Evolutionary conservation across 2,888 invertebrate genomes (phyloP).

Genomic region (Arge pagana): DNA sequence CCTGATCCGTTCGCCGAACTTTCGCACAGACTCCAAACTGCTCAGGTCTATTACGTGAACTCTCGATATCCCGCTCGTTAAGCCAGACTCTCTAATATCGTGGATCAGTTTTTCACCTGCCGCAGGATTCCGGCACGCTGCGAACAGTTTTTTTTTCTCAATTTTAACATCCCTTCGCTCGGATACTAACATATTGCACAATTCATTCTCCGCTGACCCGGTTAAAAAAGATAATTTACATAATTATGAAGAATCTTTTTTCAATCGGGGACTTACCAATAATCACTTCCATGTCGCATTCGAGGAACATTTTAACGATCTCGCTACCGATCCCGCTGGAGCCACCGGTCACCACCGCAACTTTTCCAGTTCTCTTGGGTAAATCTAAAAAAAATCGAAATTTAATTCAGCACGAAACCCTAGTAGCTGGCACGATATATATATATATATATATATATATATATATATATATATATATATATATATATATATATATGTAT

Average conservation of each 20-base stretch:
- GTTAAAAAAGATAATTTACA: too few relatives aligned
- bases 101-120: slow-evolving; percentile 57
- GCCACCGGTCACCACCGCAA: slow-evolving; percentile 86
- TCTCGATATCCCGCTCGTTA: slow-evolving; percentile 65
- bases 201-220: too few relatives aligned
- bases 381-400: slow-evolving; percentile 63
- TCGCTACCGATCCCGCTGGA: slow-evolving; percentile 82
- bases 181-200: too few relatives aligned
- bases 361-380: slow-evolving; percentile 67
- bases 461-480: too few relatives aligned
- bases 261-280: too few relatives aligned
- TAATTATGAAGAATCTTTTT: too few relatives aligned
- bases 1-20: slow-evolving; percentile 73
- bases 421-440: too few relatives aligned
- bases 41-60: slow-evolving; percentile 76
- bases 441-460: too few relatives aligned
- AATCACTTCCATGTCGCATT: slow-evolving; percentile 77
- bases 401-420: too few relatives aligned
- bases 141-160: too few relatives aligned
- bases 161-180: too few relatives aligned
- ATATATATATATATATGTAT: too few relatives aligned
- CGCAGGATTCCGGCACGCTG: slow-evolving; percentile 74
- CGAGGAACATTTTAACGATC: slow-evolving; percentile 75
- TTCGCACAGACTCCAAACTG: slow-evolving; percentile 74
- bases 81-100: slow-evolving; percentile 58